A percentile compares a stretch with the other conserved stretches of the same genome.
Conservation (phyloP, 53 echinoderm and acorn worm species). For the Crossaster papposus region DNA sequence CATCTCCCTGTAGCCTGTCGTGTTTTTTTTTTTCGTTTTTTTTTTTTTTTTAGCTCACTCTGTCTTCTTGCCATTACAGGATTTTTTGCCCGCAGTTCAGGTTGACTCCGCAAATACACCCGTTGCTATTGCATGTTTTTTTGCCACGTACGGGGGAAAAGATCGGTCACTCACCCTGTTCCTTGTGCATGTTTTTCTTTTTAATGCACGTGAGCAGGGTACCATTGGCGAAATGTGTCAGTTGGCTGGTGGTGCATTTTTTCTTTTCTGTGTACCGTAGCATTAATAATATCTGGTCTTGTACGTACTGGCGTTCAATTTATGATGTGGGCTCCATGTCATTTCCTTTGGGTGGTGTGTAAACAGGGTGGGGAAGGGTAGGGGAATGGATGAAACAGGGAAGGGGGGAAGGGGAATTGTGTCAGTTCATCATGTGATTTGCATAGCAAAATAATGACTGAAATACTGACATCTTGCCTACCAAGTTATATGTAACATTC, state of each 20-base stretch:
- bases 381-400: background rate
- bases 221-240: background rate
- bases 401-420: no score
- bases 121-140: conserved; percentile 21
- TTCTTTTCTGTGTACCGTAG: background rate
- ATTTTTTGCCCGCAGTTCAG: conserved; percentile 36
- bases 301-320: background rate
- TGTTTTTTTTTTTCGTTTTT: background rate
- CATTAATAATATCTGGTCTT: background rate
- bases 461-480: background rate
- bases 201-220: background rate
- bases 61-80: background rate
- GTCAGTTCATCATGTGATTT: no score
- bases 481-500: background rate
- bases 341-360: background rate
- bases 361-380: background rate
- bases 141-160: background rate
- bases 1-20: conserved; percentile 47
- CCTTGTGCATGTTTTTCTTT: background rate
- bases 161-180: conserved; percentile 52
- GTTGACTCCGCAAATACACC: conserved; percentile 60
- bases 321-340: background rate
- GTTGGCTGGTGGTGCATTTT: background rate
- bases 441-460: background rate
- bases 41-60: background rate